A percentile compares a stretch with the other conserved stretches of the same genome.
These are phyloP conservation scores for Syrmaticus mikado DNA, from an alignment of 2,113 vertebrate species.

Conservation along the genomic window DNA sequence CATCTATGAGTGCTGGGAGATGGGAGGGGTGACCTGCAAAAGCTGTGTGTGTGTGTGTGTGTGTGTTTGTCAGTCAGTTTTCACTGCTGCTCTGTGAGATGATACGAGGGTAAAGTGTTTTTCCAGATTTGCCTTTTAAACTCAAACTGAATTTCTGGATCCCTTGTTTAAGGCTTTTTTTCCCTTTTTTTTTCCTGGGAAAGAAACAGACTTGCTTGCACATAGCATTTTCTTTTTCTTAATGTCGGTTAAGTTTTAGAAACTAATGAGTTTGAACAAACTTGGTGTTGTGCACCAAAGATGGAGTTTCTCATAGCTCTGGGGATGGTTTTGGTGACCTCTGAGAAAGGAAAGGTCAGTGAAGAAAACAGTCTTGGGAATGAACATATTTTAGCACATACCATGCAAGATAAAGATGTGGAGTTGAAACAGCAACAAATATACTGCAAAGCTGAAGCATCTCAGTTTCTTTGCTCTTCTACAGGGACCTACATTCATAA, in stretches of 20 bases:
- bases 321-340: conserved; percentile 12
- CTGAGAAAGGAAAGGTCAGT: not conserved
- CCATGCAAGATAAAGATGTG: not conserved
- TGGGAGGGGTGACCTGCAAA: not conserved
- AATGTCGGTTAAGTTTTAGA: not conserved
- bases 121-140: not conserved
- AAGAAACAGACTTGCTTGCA: not conserved
- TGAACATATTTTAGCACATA: not conserved
- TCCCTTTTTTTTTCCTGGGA: not conserved
- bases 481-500: not conserved
- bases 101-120: not conserved
- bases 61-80: not conserved
- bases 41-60: too few species aligned
- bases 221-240: not conserved
- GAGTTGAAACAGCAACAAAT: conserved; percentile 15
- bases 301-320: conserved; percentile 13
- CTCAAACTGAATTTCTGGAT: not conserved
- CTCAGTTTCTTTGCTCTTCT: not conserved
- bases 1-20: not conserved
- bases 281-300: not conserved
- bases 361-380: conserved; percentile 20
- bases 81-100: not conserved
- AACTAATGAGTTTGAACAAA: not conserved
- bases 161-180: not conserved
- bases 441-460: not conserved